Evolutionary conservation across 2,113 vertebrate species (phyloP).

Genomic region (Lathamus discolor): DNA sequence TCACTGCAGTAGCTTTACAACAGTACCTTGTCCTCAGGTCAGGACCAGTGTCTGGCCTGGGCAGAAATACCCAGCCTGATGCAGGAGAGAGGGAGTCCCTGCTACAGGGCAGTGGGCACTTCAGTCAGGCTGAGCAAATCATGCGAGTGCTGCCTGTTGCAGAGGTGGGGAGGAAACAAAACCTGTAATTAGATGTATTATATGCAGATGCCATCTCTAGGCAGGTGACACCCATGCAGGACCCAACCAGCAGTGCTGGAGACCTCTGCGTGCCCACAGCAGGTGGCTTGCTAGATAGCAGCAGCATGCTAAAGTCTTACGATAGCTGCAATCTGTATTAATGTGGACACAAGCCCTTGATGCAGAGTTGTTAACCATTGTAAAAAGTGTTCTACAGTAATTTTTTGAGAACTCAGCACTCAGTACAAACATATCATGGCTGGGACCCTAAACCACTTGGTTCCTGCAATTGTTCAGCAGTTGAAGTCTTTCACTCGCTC

Average conservation of each 20-base stretch:
- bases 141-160: fast-evolving
- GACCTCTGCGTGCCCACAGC: fast-evolving
- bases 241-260: background rate
- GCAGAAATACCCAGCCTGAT: background rate
- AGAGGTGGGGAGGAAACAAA: background rate
- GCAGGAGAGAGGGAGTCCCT: background rate
- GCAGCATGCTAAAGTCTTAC: background rate
- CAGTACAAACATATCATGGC: fast-evolving
- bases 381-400: background rate
- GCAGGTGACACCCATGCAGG: background rate
- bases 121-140: background rate
- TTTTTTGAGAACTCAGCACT: background rate
- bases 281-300: background rate
- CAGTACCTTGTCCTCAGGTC: background rate
- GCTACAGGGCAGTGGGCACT: fast-evolving
- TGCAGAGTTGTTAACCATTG: background rate
- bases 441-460: background rate
- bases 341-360: fast-evolving
- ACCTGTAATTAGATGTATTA: background rate
- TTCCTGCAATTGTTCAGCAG: background rate
- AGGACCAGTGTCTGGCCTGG: too few relatives aligned
- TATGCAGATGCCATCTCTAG: background rate
- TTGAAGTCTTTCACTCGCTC: background rate
- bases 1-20: background rate
- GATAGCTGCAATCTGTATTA: background rate